Evolutionary conservation across 2,113 vertebrate genomes (phyloP), one percentile per base, ranked within the genome.

Genomic region (Ranitomeya variabilis): DNA sequence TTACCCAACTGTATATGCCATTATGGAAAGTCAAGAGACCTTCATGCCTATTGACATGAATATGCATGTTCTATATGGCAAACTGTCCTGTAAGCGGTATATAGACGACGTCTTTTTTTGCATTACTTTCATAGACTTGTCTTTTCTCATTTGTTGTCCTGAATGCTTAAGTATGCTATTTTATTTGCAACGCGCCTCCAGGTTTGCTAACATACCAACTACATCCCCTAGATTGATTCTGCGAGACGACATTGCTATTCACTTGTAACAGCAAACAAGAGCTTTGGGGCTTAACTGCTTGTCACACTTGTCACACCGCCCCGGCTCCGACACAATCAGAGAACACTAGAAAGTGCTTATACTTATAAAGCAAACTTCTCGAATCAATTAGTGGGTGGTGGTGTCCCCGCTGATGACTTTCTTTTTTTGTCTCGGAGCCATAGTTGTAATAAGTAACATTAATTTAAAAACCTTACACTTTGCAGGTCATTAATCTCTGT

Each of bases 361-460:
- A 84, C 80, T 55, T 89, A 64, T 77, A 88, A 88, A 83, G 13
- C 76, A 84, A 89, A 84, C 80, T 78, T 89, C 73, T 73, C 23
- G 23, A 89, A 89, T 69, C 71, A 66, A 89, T 89, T 85, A 85
- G 59, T 79, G 87, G 81, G 73, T 66, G 69, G 81, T 69, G 66
- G 87, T 31, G 80, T 78, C 77, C 60, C 51, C 78, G 45, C 74
- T 54, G 45, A 85, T 85, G 73, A 59, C 73, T 84, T 79, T 66
- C 62, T 67, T 79, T 45, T 31, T 82, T 83, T 89, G 81, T 85
- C 81, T 89, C 8, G 64, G 37, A 84, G 87, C 87, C 82, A 89
- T 79, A 51, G 16, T 85, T 84, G 87, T 89, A 85, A 89, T 89
- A 89, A 89, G 87, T 77, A 89, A 81, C 81, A 89, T 89, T 89